A percentile compares a stretch with the other conserved stretches of the same genome.
phyloP scores from a whole-genome alignment of 2,113 vertebrate species.

The Arizona elegans region DNA sequence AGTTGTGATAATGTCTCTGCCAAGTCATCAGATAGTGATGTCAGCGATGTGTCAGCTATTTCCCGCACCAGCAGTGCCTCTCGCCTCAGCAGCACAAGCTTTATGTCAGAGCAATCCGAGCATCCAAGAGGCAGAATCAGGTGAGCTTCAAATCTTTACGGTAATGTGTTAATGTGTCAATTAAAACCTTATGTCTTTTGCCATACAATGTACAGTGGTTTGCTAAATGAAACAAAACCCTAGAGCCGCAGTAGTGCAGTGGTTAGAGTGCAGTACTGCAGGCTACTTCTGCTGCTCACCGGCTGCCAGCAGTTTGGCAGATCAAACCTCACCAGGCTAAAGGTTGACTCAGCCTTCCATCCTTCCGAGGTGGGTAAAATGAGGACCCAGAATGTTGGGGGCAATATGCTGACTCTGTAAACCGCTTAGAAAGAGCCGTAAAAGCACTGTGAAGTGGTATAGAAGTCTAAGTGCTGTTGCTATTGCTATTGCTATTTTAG shows the following conservation, averaged over 20 bases:
- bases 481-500: not conserved
- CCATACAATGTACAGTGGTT: not conserved
- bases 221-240: not conserved
- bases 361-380: too few species aligned
- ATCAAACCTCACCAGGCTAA: too few species aligned
- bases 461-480: too few species aligned
- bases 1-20: slow-evolving; percentile 96
- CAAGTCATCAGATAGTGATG: slow-evolving; percentile 95
- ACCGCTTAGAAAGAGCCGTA: too few species aligned
- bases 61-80: slow-evolving; percentile 98
- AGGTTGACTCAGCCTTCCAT: too few species aligned
- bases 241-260: not conserved
- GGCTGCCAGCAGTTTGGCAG: too few species aligned
- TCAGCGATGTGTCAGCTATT: slow-evolving; percentile 92
- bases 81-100: slow-evolving; percentile 96
- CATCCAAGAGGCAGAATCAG: slow-evolving; percentile 88
- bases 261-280: too few species aligned
- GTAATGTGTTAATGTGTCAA: not conserved
- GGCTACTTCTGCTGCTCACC: too few species aligned
- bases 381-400: too few species aligned
- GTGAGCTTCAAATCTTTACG: slow-evolving; percentile 71
- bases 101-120: slow-evolving; percentile 98
- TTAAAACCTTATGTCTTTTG: not conserved
- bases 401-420: too few species aligned
- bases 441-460: too few species aligned